These are phyloP conservation scores for Megaleporinus macrocephalus DNA, from an alignment of 2,113 vertebrate genomes.

Conservation along the genomic window DNA sequence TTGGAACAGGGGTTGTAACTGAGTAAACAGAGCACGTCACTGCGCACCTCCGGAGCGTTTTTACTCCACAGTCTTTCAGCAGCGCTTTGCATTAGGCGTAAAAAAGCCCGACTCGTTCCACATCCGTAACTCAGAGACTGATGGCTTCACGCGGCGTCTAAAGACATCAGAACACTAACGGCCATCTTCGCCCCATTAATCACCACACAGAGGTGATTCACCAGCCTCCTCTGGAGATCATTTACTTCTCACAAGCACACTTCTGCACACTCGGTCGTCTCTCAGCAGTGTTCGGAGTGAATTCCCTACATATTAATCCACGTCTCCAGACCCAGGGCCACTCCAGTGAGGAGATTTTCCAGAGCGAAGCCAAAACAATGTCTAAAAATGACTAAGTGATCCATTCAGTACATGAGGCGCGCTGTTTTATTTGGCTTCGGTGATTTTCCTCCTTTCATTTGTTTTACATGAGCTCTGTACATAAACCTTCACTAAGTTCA, in stretches of 20 bases:
- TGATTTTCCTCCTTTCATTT: constrained; percentile 1
- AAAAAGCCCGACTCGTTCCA: neutral
- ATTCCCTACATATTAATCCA: neutral
- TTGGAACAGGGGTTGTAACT: no score
- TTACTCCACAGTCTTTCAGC: neutral
- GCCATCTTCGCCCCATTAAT: constrained; percentile 34
- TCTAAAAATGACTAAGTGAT: constrained; percentile 23
- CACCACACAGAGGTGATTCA: constrained; percentile 18
- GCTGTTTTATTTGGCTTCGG: constrained; percentile 44
- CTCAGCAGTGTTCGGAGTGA: neutral
- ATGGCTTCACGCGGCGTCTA: neutral
- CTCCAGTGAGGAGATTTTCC: neutral
- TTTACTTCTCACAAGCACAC: constrained; percentile 3
- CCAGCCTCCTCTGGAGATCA: constrained; percentile 18
- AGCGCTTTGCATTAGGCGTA: neutral
- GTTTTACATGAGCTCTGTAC: constrained; percentile 16
- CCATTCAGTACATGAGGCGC: constrained; percentile 8
- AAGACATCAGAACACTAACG: neutral
- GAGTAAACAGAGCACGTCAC: no score
- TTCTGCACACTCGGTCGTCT: neutral
- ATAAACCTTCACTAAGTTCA: constrained; percentile 22
- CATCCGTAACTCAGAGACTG: neutral
- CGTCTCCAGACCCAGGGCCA: neutral
- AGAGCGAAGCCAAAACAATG: constrained; percentile 4
- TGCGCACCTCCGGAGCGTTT: neutral